Evolutionary conservation across 2,113 vertebrate species (phyloP), one percentile per base, ranked within the genome.

Genomic region (Empidonax traillii): DNA sequence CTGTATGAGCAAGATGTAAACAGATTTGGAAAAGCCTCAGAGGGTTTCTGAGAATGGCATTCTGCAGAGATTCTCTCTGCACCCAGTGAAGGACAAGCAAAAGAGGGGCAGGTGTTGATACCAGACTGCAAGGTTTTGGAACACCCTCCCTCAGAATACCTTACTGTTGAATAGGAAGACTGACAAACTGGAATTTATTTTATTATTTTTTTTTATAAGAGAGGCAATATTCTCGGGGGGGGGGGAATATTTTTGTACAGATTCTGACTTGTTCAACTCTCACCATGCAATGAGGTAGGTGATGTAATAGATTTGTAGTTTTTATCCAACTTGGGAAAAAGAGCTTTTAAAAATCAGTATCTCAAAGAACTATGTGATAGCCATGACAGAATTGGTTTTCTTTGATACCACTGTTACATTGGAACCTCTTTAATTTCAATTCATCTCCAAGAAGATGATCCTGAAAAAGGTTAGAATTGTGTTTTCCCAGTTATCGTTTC

Each of bases 181-280:
- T 56, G 25, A 52, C 47, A 49, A 49, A 49, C 25, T 25, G 23
- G 23, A 49, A 49, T 24, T 49, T 49, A 25, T 49, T 49, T 49
- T 49, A 14, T 49, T 51, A 13, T 77, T 83, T 46, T 49, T 77
- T 84, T 47, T 73, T 28, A 63, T 77, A 25, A 77, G 24, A 66
- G 17, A 62, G 8, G 22, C 12, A 41, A 33, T n/a, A 35, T 51
- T 47, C 46, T 47, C n/a, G 35, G 35, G 35, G 35, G 8, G 21
- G 0, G 18, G 6, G 5, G 19, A 61, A 37, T 12, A 6, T 33
- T 90, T 10, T n/a, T 77, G 18, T 14, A 41, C 1, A 1, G 23
- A 24, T 17, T 59, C 59, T 44, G 37, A n/a, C 21, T 73, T 69
- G 6, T 30, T 90, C 46, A 76, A 4, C 30, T 76, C 41, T 72